These are phyloP conservation scores for Branchipolynoe longqiensis DNA, from an alignment of 2,888 invertebrate species.

Conservation along the genomic window DNA sequence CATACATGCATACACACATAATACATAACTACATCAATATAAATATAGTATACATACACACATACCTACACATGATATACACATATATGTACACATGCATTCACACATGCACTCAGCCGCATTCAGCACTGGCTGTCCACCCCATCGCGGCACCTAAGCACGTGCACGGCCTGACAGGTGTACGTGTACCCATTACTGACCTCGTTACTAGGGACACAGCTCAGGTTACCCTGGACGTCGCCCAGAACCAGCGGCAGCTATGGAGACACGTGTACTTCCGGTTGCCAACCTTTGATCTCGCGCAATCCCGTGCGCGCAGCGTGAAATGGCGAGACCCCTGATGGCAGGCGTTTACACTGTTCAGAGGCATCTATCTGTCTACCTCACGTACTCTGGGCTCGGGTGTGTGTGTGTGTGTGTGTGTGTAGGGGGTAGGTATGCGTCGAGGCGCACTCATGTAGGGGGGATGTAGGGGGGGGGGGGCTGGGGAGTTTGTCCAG, in stretches of 20 bases:
- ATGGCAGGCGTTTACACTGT: neutral
- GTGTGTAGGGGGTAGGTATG: too few relatives aligned
- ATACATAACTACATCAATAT: too few relatives aligned
- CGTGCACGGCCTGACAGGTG: neutral
- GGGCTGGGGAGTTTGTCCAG: neutral
- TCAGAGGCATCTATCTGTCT: neutral
- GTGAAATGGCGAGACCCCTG: neutral
- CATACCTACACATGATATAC: too few relatives aligned
- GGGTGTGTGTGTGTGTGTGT: too few relatives aligned
- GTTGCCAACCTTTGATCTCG: neutral
- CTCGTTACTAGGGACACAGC: neutral
- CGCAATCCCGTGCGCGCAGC: neutral
- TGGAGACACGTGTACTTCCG: slow-evolving; percentile 39
- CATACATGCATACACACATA: too few relatives aligned
- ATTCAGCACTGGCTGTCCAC: too few relatives aligned
- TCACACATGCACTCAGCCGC: too few relatives aligned
- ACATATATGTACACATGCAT: too few relatives aligned
- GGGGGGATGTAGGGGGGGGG: too few relatives aligned
- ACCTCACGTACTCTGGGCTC: neutral
- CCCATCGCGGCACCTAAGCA: too few relatives aligned
- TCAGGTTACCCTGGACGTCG: slow-evolving; percentile 34
- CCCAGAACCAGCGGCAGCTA: neutral
- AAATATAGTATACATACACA: too few relatives aligned
- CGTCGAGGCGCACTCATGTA: too few relatives aligned
- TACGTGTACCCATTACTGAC: neutral